Evolutionary conservation across 2,797 vertebrate genomes (phyloP).

Genomic region (Clarias fuscus): DNA sequence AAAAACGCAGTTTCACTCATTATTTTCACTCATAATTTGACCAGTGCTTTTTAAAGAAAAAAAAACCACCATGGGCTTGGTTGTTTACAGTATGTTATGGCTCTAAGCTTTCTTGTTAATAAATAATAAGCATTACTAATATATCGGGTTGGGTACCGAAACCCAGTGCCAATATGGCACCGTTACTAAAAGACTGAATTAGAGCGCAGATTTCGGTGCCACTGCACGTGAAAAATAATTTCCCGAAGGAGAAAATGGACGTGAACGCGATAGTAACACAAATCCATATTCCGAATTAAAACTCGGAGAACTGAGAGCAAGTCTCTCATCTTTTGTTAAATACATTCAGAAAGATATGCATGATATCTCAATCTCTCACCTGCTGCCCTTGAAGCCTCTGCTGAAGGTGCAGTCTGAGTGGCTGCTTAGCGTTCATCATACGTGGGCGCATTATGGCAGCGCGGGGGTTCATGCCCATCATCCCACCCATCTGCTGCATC

Average conservation of each 20-base stretch:
- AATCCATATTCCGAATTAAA: no score
- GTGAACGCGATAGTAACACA: no score
- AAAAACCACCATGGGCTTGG: background rate
- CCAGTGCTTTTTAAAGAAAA: no score
- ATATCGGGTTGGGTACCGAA: no score
- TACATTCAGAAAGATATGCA: background rate
- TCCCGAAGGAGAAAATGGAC: no score
- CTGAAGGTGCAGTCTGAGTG: conserved; percentile 94
- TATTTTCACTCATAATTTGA: no score
- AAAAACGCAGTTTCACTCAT: conserved; percentile 15
- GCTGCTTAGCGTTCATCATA: conserved; percentile 86
- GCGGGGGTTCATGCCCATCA: conserved; percentile 87
- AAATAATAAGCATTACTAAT: background rate
- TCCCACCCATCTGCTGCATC: conserved; percentile 73
- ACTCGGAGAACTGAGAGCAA: background rate
- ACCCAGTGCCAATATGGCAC: no score
- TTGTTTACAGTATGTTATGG: background rate
- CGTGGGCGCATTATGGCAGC: conserved; percentile 84
- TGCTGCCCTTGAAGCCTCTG: conserved; percentile 96
- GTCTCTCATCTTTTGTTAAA: background rate
- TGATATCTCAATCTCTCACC: conserved; percentile 67
- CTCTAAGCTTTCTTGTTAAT: background rate
- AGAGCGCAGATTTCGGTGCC: no score
- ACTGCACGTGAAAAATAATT: no score
- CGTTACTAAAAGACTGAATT: no score